These are phyloP conservation scores for Cotesia typhae DNA, from an alignment of 1,140 invertebrate genomes.

Conservation along the genomic window DNA sequence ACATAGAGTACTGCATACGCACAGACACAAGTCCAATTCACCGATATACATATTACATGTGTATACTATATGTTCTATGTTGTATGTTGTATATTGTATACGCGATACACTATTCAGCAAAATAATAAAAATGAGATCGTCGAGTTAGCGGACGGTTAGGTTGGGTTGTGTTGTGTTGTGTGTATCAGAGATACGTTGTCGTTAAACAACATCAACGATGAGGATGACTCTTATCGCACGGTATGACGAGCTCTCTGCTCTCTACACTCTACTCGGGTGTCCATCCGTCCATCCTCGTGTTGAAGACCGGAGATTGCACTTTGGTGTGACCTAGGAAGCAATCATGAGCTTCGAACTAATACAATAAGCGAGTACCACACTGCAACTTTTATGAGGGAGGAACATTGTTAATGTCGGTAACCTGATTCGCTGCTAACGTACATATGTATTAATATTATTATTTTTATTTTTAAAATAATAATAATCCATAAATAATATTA, in stretches of 20 bases:
- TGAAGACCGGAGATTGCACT: conserved; percentile 40
- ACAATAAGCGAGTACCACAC: conserved; percentile 35
- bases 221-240: conserved; percentile 16
- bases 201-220: conserved; percentile 15
- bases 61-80: neutral
- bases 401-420: neutral
- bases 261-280: neutral
- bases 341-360: conserved; percentile 38
- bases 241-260: neutral
- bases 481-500: too few species aligned
- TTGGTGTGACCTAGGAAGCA: conserved; percentile 39
- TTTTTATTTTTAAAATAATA: too few species aligned
- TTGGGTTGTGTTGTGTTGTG: neutral
- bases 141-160: neutral
- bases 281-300: conserved; percentile 1
- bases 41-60: neutral
- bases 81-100: neutral
- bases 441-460: too few species aligned
- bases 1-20: too few species aligned
- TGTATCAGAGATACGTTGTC: neutral
- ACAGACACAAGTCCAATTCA: neutral
- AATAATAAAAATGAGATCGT: conserved; percentile 26
- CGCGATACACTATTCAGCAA: neutral
- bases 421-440: too few species aligned
- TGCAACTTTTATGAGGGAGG: conserved; percentile 1